phyloP scores from a whole-genome alignment of 2,888 invertebrate species.

The Thumatha senex region DNA sequence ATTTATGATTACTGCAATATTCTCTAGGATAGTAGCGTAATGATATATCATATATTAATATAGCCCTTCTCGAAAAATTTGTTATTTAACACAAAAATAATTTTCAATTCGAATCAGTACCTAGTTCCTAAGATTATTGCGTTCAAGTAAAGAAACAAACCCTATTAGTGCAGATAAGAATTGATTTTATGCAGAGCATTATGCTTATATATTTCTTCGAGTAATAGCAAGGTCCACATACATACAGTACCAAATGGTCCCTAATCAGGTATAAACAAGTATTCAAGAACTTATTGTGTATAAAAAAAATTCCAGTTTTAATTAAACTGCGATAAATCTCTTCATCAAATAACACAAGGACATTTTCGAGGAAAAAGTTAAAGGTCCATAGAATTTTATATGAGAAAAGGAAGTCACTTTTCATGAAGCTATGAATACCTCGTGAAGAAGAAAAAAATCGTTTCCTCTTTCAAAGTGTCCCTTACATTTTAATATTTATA shows the following conservation, averaged over 20 bases:
- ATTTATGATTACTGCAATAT: no score
- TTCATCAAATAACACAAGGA: slow-evolving; percentile 7
- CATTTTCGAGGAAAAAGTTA: slow-evolving; percentile 19
- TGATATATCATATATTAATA: no score
- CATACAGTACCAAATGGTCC: no score
- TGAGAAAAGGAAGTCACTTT: slow-evolving; percentile 34
- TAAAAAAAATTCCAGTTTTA: slow-evolving; percentile 3
- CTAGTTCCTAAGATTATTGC: no score
- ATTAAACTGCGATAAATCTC: slow-evolving; percentile 18
- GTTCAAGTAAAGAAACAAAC: no score
- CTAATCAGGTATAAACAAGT: slow-evolving; percentile 11
- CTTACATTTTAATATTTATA: slow-evolving; percentile 73
- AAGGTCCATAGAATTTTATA: slow-evolving; percentile 21
- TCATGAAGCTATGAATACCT: slow-evolving; percentile 48
- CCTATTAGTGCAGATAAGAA: no score
- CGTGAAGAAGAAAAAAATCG: slow-evolving; percentile 57
- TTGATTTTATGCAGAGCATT: slow-evolving; percentile 44
- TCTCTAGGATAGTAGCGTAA: no score
- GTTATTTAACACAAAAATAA: no score
- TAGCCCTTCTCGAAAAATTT: no score
- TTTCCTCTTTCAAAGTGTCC: slow-evolving; percentile 59
- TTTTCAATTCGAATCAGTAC: no score
- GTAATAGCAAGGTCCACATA: no score
- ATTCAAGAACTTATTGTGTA: slow-evolving; percentile 2
- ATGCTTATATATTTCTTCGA: no score